Evolutionary conservation across 2,113 vertebrate genomes (phyloP).

Genomic region (Ivindomyrus marchei): DNA sequence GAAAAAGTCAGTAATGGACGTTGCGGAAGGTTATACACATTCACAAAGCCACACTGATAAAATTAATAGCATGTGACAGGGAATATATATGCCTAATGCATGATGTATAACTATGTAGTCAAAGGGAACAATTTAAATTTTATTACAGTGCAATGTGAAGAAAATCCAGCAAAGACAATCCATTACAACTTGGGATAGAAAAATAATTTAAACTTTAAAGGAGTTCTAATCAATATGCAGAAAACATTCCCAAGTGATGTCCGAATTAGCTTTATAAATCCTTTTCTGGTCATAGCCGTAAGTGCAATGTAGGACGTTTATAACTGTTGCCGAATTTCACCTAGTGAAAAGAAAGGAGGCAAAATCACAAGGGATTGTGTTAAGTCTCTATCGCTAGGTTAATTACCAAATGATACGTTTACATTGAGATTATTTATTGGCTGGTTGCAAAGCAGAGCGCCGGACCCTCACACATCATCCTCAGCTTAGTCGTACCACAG

Average conservation of each 20-base stretch:
- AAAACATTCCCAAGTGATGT: background rate
- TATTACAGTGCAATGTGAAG: slow-evolving; percentile 1
- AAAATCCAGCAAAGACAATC: slow-evolving; percentile 13
- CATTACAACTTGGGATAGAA: slow-evolving; percentile 19
- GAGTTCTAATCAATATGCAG: background rate
- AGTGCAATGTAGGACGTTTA: background rate
- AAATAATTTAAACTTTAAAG: slow-evolving; percentile 26
- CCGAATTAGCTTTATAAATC: background rate
- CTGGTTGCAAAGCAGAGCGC: background rate
- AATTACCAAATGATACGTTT: background rate
- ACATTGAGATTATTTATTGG: background rate
- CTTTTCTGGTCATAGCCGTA: background rate
- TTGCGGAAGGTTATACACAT: background rate
- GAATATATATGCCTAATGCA: background rate
- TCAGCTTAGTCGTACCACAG: background rate
- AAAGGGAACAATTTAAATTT: background rate
- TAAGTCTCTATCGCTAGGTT: background rate
- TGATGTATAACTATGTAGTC: background rate
- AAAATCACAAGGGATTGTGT: background rate
- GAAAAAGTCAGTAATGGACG: background rate
- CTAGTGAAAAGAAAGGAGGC: background rate
- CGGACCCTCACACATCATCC: background rate
- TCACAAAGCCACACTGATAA: background rate
- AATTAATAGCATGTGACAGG: background rate
- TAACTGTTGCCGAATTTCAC: background rate